phyloP scores from a whole-genome alignment of 2,888 invertebrate genomes.

The Peribatodes rhomboidaria region DNA sequence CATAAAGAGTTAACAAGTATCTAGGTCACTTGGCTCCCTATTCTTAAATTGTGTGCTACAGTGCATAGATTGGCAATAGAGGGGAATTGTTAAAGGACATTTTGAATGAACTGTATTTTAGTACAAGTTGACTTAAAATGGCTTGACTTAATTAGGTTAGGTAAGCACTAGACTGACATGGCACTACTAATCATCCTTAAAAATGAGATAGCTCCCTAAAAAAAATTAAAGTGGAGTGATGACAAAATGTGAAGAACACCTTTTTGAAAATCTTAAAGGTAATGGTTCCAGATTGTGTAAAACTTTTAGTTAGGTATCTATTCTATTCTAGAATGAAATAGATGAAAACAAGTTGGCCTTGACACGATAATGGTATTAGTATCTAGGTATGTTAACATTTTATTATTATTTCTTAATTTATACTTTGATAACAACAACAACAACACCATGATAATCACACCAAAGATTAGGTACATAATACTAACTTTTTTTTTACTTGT shows the following conservation, averaged over 20 bases:
- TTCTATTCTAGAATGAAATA: not conserved
- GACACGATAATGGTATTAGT: not conserved
- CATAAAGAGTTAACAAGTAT: not conserved
- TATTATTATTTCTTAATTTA: not conserved
- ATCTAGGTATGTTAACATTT: not conserved
- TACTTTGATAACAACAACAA: no score
- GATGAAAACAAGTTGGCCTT: constrained; percentile 1
- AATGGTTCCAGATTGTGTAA: not conserved
- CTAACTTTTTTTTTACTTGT: no score
- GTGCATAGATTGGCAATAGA: not conserved
- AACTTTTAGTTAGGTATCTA: not conserved
- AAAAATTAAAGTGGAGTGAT: no score
- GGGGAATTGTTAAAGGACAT: constrained; percentile 4
- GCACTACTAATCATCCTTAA: no score
- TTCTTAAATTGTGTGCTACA: constrained; percentile 6
- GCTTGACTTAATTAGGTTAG: no score
- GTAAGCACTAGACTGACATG: no score
- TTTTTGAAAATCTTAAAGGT: no score
- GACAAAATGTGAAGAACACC: no score
- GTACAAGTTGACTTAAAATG: not conserved
- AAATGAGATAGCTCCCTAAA: no score
- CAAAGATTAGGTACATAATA: no score
- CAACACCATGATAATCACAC: no score
- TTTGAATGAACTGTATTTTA: not conserved
- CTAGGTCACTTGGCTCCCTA: constrained; percentile 8